Percentiles rank a stretch among this genome's conserved stretches.
phyloP scores from a whole-genome alignment of 2,797 vertebrate species.

The Acanthornis magna region DNA sequence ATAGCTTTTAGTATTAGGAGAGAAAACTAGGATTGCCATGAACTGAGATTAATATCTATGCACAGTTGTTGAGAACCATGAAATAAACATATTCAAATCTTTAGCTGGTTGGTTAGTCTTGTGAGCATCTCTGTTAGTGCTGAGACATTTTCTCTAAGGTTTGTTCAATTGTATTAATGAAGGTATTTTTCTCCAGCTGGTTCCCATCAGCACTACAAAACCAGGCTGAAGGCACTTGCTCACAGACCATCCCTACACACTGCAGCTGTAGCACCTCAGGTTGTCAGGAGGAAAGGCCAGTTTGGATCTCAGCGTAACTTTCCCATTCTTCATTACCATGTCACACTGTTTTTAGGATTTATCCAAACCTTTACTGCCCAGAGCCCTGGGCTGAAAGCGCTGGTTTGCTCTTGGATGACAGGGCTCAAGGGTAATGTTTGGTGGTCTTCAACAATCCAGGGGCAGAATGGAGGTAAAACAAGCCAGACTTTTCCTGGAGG shows the following conservation, averaged over 20 bases:
- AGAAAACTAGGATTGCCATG: background rate
- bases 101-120: background rate
- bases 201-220: background rate
- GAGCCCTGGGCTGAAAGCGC: background rate
- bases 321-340: background rate
- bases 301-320: background rate
- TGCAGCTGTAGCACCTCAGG: background rate
- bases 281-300: accelerated
- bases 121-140: background rate
- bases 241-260: background rate
- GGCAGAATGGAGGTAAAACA: background rate
- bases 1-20: background rate
- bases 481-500: background rate
- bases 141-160: background rate
- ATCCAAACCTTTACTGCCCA: background rate
- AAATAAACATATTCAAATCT: background rate
- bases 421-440: background rate
- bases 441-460: background rate
- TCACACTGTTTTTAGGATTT: background rate
- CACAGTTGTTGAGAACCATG: background rate
- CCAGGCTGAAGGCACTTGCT: background rate
- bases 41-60: background rate
- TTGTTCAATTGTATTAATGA: background rate
- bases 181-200: background rate
- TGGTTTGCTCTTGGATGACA: background rate